A percentile compares a stretch with the other conserved stretches of the same genome.
phyloP scores from a whole-genome alignment of 2,888 invertebrate species.

The Epinotia demarniana region DNA sequence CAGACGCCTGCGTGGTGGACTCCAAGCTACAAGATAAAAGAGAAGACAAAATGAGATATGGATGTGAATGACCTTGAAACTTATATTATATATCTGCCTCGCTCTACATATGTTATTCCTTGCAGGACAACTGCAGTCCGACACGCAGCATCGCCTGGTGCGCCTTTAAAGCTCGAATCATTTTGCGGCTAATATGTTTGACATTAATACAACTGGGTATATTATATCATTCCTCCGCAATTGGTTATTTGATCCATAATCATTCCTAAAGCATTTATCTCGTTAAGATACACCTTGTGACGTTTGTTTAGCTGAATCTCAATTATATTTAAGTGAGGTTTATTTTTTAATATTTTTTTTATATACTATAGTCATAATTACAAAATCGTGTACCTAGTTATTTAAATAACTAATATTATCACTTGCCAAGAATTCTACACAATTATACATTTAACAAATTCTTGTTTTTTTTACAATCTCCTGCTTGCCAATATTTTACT shows the following conservation, averaged over 20 bases:
- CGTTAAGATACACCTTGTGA: constrained; percentile 20
- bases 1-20: no score
- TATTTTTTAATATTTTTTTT: constrained; percentile 39
- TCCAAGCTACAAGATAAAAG: no score
- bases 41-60: no score
- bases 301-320: constrained; percentile 44
- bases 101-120: no score
- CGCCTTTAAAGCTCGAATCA: no score
- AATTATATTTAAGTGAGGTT: constrained; percentile 49
- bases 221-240: constrained; percentile 4
- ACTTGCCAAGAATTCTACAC: constrained; percentile 40
- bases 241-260: constrained; percentile 18
- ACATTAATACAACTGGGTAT: background rate
- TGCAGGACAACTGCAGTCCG: no score
- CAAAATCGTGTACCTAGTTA: constrained; percentile 32
- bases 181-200: background rate
- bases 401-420: constrained; percentile 5
- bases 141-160: no score
- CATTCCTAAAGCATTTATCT: constrained; percentile 42
- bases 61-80: no score
- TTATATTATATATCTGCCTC: no score
- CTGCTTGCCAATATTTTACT: constrained; percentile 48
- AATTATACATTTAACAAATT: constrained; percentile 11
- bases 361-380: constrained; percentile 14
- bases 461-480: constrained; percentile 40